Conservation (phyloP, 2,797 vertebrate species). For the Pseudochromis fuscus region DNA sequence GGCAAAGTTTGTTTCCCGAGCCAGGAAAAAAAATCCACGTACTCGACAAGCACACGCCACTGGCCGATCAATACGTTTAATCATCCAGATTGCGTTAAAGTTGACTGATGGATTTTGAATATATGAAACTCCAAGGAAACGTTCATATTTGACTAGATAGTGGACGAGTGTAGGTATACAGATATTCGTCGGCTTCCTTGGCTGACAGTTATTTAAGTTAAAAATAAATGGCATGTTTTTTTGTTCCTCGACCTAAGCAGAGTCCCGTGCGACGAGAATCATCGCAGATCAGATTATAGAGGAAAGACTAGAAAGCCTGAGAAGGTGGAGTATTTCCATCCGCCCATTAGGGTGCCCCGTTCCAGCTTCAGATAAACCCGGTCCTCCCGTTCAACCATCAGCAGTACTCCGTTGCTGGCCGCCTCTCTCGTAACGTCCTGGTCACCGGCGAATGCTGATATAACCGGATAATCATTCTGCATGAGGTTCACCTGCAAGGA, state of each 20-base stretch:
- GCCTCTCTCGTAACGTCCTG: slow-evolving; percentile 99
- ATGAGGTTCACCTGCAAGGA: slow-evolving; percentile 95
- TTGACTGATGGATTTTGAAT: slow-evolving; percentile 89
- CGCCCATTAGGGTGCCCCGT: slow-evolving; percentile 98
- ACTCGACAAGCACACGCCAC: slow-evolving; percentile 78
- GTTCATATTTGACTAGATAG: slow-evolving; percentile 90
- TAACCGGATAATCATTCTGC: slow-evolving; percentile 98
- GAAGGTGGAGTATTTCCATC: slow-evolving; percentile 99
- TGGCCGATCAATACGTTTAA: slow-evolving; percentile 86
- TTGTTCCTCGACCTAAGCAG: slow-evolving; percentile 78
- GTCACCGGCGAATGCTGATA: slow-evolving; percentile 98
- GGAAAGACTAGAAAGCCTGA: slow-evolving; percentile 99
- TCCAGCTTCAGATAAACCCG: slow-evolving; percentile 98
- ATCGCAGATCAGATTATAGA: slow-evolving; percentile 88
- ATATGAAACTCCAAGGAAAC: slow-evolving; percentile 90
- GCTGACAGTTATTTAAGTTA: slow-evolving; percentile 85
- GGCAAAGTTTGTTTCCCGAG: slow-evolving; percentile 88
- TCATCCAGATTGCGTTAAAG: slow-evolving; percentile 89
- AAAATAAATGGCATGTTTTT: slow-evolving; percentile 84
- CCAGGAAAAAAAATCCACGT: slow-evolving; percentile 90
- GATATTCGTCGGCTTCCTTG: slow-evolving; percentile 89
- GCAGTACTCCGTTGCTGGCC: slow-evolving; percentile 97
- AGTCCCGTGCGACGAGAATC: slow-evolving; percentile 77
- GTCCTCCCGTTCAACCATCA: slow-evolving; percentile 98
- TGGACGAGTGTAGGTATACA: slow-evolving; percentile 82